Evolutionary conservation across 1,140 invertebrate species (phyloP), one percentile per base, ranked within the genome.

Genomic region (Trichonephila inaurata): DNA sequence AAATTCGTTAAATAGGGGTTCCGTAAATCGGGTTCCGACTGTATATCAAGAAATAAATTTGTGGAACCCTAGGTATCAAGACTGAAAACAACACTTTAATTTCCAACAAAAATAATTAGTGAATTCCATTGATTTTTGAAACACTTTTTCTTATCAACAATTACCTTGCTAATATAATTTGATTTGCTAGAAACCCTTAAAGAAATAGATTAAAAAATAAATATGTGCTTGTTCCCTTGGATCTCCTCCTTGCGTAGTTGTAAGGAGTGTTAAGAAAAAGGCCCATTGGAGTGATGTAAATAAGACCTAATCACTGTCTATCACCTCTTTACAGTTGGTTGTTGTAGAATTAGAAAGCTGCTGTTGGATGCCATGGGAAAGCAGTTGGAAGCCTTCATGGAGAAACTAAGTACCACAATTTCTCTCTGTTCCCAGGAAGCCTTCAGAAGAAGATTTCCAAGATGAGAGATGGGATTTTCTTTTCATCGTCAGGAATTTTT

Each of bases 291-390:
- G 82, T 60, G 82, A 85, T 51, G 82, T 85, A 60, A 85, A 85
- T 85, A 58, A 85, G 82, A 85, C 44, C 82, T 85, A 85, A 85
- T 85, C 82, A 85, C 82, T 85, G 82, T 85, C 82, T 85, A 85
- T 85, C 82, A 85, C 82, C 82, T 58, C 44, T 60, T 58, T 85
- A 60, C 21, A 60, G 82, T 85, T 85, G 58, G 82, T 85, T 58
- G 58, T 85, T 85, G 82, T 85, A 21, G 82, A 51, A 85, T 85
- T 60, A 51, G 58, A 85, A 60, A 60, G 10, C 21, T 85, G 44
- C 82, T 60, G 44, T 58, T 51, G 82, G n/a, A 8, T 77, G 40
- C 82, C 82, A 85, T 85, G 82, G 82, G 82, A 85, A 85, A 85
- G 44, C 40, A 58, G 58, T 60, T 85, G 58, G 19, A 85, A 85